Percentiles rank a stretch among this genome's conserved stretches.
These are phyloP conservation scores for Paratrypauchen microcephalus DNA, from an alignment of 2,797 vertebrate genomes.

Conservation along the genomic window DNA sequence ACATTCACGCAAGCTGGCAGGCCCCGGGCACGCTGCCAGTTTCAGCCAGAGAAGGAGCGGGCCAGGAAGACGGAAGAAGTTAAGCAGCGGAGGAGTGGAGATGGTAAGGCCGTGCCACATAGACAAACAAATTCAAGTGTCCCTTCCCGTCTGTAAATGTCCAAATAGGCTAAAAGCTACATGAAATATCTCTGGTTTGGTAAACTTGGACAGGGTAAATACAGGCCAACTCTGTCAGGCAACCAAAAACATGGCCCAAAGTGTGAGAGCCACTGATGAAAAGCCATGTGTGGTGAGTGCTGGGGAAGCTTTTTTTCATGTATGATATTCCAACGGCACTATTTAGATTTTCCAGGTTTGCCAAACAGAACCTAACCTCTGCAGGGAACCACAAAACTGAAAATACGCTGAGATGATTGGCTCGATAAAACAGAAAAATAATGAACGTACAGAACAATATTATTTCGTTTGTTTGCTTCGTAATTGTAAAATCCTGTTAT, in stretches of 20 bases:
- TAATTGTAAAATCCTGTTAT: slow-evolving; percentile 43
- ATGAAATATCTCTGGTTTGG: slow-evolving; percentile 65
- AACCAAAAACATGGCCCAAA: slow-evolving; percentile 75
- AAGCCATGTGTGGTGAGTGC: slow-evolving; percentile 61
- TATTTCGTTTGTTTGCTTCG: slow-evolving; percentile 35
- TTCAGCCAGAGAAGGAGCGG: slow-evolving; percentile 46
- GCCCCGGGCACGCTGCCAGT: slow-evolving; percentile 52
- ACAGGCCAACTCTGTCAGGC: slow-evolving; percentile 66
- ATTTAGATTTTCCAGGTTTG: slow-evolving; percentile 69
- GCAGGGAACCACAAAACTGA: slow-evolving; percentile 52
- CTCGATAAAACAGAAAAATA: slow-evolving; percentile 53
- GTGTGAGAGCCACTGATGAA: slow-evolving; percentile 74
- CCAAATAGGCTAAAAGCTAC: slow-evolving; percentile 49
- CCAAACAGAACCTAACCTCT: slow-evolving; percentile 67
- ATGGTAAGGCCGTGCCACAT: slow-evolving; percentile 53
- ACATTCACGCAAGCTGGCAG: slow-evolving; percentile 50
- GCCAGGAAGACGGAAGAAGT: slow-evolving; percentile 53
- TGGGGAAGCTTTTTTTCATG: slow-evolving; percentile 73
- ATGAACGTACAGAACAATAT: slow-evolving; percentile 47
- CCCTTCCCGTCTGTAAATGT: slow-evolving; percentile 72
- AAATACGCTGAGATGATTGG: slow-evolving; percentile 48
- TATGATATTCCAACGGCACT: slow-evolving; percentile 71
- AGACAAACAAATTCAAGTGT: slow-evolving; percentile 70
- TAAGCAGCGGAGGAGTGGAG: slow-evolving; percentile 43
- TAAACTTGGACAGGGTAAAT: slow-evolving; percentile 67